phyloP scores from a whole-genome alignment of 2,113 vertebrate genomes.

The Aegotheles bennettii region DNA sequence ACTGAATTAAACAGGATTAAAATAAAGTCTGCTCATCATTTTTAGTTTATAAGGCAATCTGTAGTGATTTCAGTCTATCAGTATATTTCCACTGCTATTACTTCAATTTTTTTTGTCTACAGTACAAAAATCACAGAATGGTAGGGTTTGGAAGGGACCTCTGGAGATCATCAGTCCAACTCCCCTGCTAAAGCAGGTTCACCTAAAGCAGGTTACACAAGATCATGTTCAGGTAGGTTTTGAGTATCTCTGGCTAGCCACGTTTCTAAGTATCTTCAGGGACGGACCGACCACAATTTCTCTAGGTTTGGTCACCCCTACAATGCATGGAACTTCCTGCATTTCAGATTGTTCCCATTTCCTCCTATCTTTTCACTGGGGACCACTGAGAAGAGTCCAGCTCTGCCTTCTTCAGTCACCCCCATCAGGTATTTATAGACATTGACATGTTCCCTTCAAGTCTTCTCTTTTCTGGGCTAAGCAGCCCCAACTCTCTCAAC shows the following conservation, averaged over 20 bases:
- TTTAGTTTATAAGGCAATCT: not conserved
- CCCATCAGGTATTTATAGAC: not conserved
- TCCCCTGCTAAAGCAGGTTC: too few species aligned
- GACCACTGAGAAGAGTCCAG: not conserved
- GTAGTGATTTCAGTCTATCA: not conserved
- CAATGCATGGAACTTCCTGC: not conserved
- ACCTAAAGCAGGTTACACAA: too few species aligned
- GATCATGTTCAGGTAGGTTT: too few species aligned
- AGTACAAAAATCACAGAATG: not conserved
- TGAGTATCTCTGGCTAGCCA: not conserved
- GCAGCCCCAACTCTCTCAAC: too few species aligned
- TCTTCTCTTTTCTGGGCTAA: too few species aligned
- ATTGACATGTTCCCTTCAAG: not conserved
- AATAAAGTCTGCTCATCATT: constrained; percentile 21
- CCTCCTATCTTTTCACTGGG: not conserved
- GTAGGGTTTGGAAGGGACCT: not conserved
- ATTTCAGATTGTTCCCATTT: not conserved
- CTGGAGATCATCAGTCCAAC: not conserved
- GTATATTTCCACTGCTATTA: not conserved
- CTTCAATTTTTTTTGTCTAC: not conserved
- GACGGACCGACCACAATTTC: not conserved
- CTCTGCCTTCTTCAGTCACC: not conserved
- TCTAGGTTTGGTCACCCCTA: not conserved
- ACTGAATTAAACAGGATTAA: constrained; percentile 47
- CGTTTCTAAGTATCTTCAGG: not conserved